Conservation (phyloP, 2,797 vertebrate genomes). For the Epinephelus awoara region DNA sequence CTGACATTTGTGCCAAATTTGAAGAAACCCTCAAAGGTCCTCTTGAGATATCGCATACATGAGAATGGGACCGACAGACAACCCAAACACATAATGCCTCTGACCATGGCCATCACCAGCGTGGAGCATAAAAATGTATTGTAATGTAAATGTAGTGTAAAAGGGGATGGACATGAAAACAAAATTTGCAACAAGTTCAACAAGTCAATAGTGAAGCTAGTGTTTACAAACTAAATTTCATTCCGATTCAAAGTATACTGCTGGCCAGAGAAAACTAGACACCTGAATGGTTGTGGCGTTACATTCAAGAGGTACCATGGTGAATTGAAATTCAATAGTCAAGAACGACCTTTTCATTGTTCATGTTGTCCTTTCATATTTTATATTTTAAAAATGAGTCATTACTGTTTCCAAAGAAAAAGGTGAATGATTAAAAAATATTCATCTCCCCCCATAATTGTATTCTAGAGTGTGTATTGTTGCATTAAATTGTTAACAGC, state of each 20-base stretch:
- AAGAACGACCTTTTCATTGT: constrained; percentile 26
- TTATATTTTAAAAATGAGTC: constrained; percentile 57
- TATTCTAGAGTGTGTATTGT: constrained; percentile 59
- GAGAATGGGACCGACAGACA: too few species aligned
- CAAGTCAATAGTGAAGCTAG: constrained; percentile 13
- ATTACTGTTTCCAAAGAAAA: constrained; percentile 65
- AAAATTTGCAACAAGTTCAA: constrained; percentile 10
- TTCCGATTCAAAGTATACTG: neutral
- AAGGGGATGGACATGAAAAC: neutral
- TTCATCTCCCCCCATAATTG: constrained; percentile 55
- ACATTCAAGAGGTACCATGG: neutral
- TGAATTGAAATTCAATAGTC: constrained; percentile 26
- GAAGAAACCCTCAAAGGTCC: too few species aligned
- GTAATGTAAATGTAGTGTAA: neutral
- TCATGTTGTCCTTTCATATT: constrained; percentile 54
- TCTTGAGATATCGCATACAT: too few species aligned
- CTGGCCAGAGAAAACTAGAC: neutral
- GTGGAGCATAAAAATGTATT: too few species aligned
- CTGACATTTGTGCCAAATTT: too few species aligned
- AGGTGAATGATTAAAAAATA: constrained; percentile 49
- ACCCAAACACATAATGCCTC: too few species aligned
- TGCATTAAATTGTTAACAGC: constrained; percentile 67
- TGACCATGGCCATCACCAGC: too few species aligned
- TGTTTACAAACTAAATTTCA: constrained; percentile 4
- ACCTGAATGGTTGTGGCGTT: neutral